phyloP scores from a whole-genome alignment of 2,113 vertebrate genomes.

The Clarias gariepinus region DNA sequence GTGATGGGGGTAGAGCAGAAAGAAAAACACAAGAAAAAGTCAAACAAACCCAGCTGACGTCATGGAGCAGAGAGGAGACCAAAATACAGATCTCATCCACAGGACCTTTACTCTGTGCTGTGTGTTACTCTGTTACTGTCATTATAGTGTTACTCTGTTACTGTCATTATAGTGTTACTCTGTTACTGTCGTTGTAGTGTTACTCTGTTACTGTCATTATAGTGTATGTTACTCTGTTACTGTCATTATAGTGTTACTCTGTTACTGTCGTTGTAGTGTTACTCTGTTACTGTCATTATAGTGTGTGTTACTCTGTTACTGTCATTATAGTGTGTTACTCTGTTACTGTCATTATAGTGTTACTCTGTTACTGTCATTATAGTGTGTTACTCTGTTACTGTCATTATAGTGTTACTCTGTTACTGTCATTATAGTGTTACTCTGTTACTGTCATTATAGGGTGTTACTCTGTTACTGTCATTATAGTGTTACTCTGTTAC shows the following conservation, averaged over 20 bases:
- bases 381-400: not conserved
- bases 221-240: too few species aligned
- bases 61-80: conserved; percentile 55
- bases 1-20: conserved; percentile 53
- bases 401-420: not conserved
- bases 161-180: not conserved
- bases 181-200: too few species aligned
- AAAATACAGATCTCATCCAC: conserved; percentile 61
- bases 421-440: not conserved
- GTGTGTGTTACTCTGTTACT: not conserved
- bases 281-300: too few species aligned
- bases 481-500: not conserved
- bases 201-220: too few species aligned
- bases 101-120: not conserved
- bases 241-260: too few species aligned
- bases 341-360: not conserved
- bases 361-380: not conserved
- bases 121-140: not conserved
- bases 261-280: not conserved
- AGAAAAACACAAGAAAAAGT: conserved; percentile 65
- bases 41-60: conserved; percentile 69
- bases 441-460: not conserved
- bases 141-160: not conserved
- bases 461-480: not conserved
- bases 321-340: not conserved